A percentile compares a stretch with the other conserved stretches of the same genome.
phyloP scores from a whole-genome alignment of 2,113 vertebrate species.

The Microtus montanus region DNA sequence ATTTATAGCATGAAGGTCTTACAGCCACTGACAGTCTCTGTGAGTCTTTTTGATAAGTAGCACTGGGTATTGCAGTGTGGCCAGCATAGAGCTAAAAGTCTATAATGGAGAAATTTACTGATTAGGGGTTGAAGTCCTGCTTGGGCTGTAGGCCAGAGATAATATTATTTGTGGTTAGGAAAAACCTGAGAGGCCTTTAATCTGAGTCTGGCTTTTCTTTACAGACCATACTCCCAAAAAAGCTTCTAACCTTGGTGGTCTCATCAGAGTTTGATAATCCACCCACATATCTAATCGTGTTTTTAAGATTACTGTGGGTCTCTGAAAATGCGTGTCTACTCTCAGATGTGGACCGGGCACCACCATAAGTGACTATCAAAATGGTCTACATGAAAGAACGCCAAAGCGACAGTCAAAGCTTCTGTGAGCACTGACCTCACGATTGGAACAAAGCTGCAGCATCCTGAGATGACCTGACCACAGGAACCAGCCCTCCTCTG shows the following conservation, averaged over 20 bases:
- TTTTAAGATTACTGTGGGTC: background rate
- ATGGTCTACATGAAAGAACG: background rate
- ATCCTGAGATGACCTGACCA: background rate
- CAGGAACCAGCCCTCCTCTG: background rate
- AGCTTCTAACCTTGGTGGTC: background rate
- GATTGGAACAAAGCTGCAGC: background rate
- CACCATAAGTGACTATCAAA: slow-evolving; percentile 10
- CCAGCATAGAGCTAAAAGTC: background rate
- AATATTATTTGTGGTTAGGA: slow-evolving; percentile 1
- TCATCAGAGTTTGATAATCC: background rate
- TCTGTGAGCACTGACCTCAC: background rate
- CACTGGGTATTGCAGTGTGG: background rate
- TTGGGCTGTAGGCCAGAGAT: background rate
- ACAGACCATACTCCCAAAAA: background rate
- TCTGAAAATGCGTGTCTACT: background rate
- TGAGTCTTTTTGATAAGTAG: background rate
- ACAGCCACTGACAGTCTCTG: background rate
- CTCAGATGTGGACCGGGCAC: background rate
- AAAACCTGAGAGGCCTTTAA: background rate
- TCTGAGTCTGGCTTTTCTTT: background rate
- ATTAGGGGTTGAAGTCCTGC: background rate
- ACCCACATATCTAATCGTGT: background rate
- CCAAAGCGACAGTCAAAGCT: background rate
- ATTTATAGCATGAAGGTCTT: background rate
- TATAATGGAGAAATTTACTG: background rate